Conservation (phyloP, 37 sponge, comb jelly and placozoan genomes). For the Mnemiopsis leidyi region DNA sequence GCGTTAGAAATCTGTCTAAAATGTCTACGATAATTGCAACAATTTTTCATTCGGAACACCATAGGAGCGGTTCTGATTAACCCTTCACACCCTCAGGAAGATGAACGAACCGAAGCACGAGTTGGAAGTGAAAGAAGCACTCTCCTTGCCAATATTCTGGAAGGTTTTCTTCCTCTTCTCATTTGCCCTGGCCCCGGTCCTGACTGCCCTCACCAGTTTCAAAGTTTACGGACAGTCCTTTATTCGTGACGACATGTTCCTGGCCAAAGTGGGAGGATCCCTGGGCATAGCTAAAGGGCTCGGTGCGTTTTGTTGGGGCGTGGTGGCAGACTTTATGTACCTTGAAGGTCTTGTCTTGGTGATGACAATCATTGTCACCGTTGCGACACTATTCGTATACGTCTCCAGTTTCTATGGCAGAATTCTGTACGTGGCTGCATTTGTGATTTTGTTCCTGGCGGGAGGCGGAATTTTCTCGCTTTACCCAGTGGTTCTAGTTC, state of each 20-base stretch:
- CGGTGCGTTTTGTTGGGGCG: not conserved
- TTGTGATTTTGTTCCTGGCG: not conserved
- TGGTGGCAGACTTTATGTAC: not conserved
- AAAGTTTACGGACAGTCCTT: slow-evolving; percentile 33
- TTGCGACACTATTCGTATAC: not conserved
- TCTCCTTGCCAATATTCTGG: not conserved
- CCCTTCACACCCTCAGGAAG: not conserved
- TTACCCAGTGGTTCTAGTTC: slow-evolving; percentile 8
- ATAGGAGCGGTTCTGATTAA: not conserved
- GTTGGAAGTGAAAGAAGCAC: not conserved
- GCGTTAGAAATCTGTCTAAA: not conserved
- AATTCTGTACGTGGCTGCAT: not conserved
- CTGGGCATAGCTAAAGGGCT: slow-evolving; percentile 1
- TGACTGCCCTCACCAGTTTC: not conserved
- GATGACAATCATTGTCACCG: not conserved
- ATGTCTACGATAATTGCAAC: not conserved
- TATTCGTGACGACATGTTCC: slow-evolving; percentile 25
- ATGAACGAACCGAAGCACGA: slow-evolving; percentile 21
- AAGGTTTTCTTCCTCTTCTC: slow-evolving; percentile 19
- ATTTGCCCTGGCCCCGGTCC: not conserved
- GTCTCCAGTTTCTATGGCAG: slow-evolving; percentile 7
- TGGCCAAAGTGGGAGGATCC: slow-evolving; percentile 9
- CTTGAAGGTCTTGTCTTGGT: not conserved
- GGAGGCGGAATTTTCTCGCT: slow-evolving; percentile 25
- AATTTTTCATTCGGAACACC: not conserved